Evolutionary conservation across 1,140 invertebrate genomes (phyloP).

Genomic region (Zophobas atratus): DNA sequence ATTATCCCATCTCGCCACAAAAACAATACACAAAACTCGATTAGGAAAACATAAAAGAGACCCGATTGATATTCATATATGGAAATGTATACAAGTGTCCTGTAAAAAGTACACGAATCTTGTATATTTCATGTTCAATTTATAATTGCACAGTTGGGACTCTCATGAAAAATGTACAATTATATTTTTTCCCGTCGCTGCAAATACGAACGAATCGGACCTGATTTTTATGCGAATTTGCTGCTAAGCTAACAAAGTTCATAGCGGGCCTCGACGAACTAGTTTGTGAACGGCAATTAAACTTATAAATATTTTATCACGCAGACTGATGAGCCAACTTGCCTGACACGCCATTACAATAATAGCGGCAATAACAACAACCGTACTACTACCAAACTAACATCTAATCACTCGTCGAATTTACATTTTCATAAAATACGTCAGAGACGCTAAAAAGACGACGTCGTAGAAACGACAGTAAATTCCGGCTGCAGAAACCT

Average conservation of each 20-base stretch:
- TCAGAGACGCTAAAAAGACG: too few relatives aligned
- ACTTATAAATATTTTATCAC: conserved; percentile 29
- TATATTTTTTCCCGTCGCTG: conserved; percentile 25
- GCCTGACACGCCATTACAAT: neutral
- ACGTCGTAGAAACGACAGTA: too few relatives aligned
- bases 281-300: conserved; percentile 32
- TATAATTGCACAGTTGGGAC: conserved; percentile 41
- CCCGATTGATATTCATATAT: conserved; percentile 36
- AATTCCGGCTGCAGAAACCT: too few relatives aligned
- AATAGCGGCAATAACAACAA: neutral
- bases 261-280: neutral
- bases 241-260: conserved; percentile 4
- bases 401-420: too few relatives aligned
- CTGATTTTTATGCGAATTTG: conserved; percentile 18
- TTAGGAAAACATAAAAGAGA: neutral
- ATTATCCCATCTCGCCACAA: neutral
- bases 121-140: conserved; percentile 34
- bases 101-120: conserved; percentile 38
- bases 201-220: conserved; percentile 35
- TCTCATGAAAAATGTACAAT: conserved; percentile 43
- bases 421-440: too few relatives aligned
- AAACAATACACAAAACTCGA: neutral
- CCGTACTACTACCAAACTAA: neutral
- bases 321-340: neutral
- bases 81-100: conserved; percentile 38